Evolutionary conservation across 2,113 vertebrate species (phyloP).

Genomic region (Phyllopteryx taeniolatus): DNA sequence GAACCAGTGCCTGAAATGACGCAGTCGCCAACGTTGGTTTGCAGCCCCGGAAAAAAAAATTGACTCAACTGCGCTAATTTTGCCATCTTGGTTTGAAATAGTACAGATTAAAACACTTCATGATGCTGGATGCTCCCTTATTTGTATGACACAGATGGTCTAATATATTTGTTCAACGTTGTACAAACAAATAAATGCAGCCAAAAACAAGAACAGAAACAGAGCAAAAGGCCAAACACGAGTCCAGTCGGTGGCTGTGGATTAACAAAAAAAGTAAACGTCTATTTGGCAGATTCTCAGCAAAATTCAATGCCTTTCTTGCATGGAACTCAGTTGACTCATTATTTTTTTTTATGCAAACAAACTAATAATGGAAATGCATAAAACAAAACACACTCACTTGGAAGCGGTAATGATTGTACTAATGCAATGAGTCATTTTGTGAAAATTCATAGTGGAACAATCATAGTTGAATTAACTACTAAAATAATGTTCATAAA

Average conservation of each 20-base stretch:
- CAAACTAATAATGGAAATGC: not conserved
- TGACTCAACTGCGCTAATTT: not conserved
- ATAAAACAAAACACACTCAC: not conserved
- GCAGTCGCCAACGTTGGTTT: too few species aligned
- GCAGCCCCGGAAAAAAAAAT: too few species aligned
- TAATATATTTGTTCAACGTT: not conserved
- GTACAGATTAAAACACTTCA: not conserved
- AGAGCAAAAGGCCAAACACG: not conserved
- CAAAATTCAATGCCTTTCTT: not conserved
- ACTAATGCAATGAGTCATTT: not conserved
- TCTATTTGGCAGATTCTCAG: not conserved
- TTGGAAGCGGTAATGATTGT: not conserved
- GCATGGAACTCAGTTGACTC: not conserved
- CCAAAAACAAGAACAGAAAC: not conserved
- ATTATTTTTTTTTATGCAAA: not conserved
- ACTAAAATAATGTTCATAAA: not conserved
- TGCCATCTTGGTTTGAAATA: not conserved
- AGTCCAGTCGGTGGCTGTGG: not conserved
- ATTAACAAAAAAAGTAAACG: not conserved
- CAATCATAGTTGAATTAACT: not conserved
- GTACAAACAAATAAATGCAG: not conserved
- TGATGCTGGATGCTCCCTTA: not conserved
- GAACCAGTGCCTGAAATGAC: too few species aligned
- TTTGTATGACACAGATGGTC: conserved; percentile 1
- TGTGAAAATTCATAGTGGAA: not conserved